These are phyloP conservation scores for Cyrtodaria siliqua DNA, from an alignment of 2,888 invertebrate genomes.

Conservation along the genomic window DNA sequence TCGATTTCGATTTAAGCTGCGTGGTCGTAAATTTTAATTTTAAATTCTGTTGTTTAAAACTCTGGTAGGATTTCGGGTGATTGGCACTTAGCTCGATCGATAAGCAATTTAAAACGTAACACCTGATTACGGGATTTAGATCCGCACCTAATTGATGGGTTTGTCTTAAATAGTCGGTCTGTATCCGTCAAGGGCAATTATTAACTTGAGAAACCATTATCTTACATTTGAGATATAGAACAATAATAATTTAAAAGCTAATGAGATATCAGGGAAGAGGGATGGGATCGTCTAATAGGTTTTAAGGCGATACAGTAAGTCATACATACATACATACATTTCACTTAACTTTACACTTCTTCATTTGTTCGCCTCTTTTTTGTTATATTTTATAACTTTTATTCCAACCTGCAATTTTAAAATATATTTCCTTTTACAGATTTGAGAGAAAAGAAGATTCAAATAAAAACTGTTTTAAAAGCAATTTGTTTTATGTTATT, in stretches of 20 bases:
- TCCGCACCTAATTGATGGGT: constrained; percentile 31
- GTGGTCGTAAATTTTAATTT: constrained; percentile 21
- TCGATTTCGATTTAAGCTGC: constrained; percentile 14
- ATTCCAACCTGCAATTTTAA: too few relatives aligned
- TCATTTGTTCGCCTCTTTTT: too few relatives aligned
- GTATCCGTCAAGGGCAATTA: constrained; percentile 22
- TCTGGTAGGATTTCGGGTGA: constrained; percentile 5
- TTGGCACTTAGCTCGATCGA: constrained; percentile 18
- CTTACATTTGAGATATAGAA: constrained; percentile 7
- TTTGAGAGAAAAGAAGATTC: too few relatives aligned
- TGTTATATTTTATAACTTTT: too few relatives aligned
- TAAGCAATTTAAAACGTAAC: constrained; percentile 47
- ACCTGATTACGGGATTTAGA: constrained; percentile 28
- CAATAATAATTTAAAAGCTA: constrained; percentile 5
- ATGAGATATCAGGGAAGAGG: not conserved
- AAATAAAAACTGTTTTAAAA: too few relatives aligned
- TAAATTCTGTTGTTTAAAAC: constrained; percentile 18
- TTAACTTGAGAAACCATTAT: constrained; percentile 35
- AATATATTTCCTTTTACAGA: too few relatives aligned
- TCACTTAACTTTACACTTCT: too few relatives aligned
- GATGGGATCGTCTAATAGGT: too few relatives aligned
- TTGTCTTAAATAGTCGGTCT: constrained; percentile 27
- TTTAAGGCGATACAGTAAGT: too few relatives aligned
- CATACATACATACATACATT: too few relatives aligned
- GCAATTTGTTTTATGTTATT: too few relatives aligned